Base-by-base conservation (phyloP, 2,797 vertebrate genomes). In the Peromyscus melanophrys region DNA sequence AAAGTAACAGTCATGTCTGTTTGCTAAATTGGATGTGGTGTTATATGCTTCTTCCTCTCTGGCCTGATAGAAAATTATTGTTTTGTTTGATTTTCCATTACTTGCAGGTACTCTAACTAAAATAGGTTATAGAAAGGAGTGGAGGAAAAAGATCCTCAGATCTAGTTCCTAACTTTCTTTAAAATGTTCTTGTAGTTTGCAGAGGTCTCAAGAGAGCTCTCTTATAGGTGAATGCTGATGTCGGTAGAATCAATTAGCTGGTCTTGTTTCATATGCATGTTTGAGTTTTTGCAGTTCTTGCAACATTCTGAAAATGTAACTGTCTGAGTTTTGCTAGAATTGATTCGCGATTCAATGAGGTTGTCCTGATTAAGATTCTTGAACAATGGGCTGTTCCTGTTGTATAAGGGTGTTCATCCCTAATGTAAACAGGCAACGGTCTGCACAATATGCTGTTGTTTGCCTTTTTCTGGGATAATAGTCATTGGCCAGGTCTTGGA, bases 301-400 rank as follows among this genome's bases (percentile, higher is more conserved):
- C 59, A 93, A 93, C 6, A 75, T 29, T 77, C 69, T 83, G 57
- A 90, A 73, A 89, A 92, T 73, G n/a, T n/a, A 86, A 37, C 61
- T 87, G n/a, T 31, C 49, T 93, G 93, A 93, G 69, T 19, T 73
- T 87, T 90, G 65, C 78, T 83, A 21, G 77, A 87, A 76, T 89
- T 61, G 34, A 89, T 92, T 90, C 71, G 65, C 57, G 25, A n/a
- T 83, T 88, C 80, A 77, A 7, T 46, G 69, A 92, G 34, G 19
- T 76, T 94, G n/a, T 76, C 46, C 63, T 59, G 49, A 67, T 89
- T 92, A 61, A 49, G 25, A 77, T 82, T 93, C 63, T 78, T 57
- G 59, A 93, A 92, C 27, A 73, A 8, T 94, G 61, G 96, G 43
- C 31, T 86, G 13, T 43, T 69, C 59, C 34, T 84, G 65, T 77